Evolutionary conservation across 2,113 vertebrate species (phyloP).

Genomic region (Lepus americanus): DNA sequence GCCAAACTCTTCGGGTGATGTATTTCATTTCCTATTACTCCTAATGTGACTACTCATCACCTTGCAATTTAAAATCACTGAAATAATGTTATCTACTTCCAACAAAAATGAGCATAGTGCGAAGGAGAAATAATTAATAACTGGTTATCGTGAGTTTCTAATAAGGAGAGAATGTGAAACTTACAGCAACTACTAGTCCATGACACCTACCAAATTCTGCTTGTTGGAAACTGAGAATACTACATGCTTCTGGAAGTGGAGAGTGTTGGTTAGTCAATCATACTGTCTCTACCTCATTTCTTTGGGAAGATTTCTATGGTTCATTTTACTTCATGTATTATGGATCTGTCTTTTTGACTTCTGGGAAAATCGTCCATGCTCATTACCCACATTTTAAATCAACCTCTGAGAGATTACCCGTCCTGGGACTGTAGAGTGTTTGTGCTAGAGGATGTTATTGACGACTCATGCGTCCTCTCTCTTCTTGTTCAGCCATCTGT

Average conservation of each 20-base stretch:
- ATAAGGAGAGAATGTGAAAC: background rate
- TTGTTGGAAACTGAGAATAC: background rate
- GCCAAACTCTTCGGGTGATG: background rate
- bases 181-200: background rate
- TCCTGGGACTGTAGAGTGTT: background rate
- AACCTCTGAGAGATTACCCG: background rate
- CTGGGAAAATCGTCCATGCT: background rate
- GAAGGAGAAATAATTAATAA: background rate
- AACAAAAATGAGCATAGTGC: background rate
- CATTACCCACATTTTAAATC: background rate
- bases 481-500: background rate
- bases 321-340: slow-evolving; percentile 33
- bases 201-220: background rate
- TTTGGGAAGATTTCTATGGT: background rate
- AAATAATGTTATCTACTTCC: background rate
- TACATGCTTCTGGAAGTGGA: background rate
- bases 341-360: background rate
- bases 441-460: background rate
- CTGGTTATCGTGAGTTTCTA: background rate
- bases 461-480: background rate
- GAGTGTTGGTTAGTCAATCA: background rate
- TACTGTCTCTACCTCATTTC: background rate
- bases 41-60: background rate
- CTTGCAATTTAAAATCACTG: background rate
- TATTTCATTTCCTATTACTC: background rate